Base-by-base conservation (phyloP, 2,888 invertebrate genomes). In the Ectropis crepuscularia region DNA sequence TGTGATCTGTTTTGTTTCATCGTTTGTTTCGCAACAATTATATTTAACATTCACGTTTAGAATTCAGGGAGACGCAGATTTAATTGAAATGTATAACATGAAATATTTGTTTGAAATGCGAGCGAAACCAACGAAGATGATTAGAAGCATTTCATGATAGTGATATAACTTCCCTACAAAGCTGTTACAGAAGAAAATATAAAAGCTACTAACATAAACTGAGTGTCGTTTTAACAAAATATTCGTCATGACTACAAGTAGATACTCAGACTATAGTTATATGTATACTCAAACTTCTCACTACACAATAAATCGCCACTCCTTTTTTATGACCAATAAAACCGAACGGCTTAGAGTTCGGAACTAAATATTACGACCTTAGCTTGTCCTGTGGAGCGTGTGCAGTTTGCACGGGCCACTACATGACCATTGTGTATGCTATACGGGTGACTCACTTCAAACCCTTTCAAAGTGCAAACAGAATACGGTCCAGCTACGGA, bases 401-500 rank as follows among this genome's bases (percentile, higher is more conserved):
- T 73, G 70, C 73, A 65, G 61, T 71, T 72, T 73, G 75, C 76
- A 80, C 78, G 76, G 58, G 58, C 41, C 63, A 69, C 63, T 70
- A 72, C 67, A 57, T 68, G 67, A 66, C 57, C 61, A 63, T 68
- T 68, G 64, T 67, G 69, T 68, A 63, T 65, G 38, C 55, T 68
- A 71, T 76, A 73, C 77, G 43, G 51, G 36, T 60, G 73, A 70
- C 69, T 77, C 75, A 70, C 71, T 76, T 76, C 78, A 79, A 72
- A 74, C 67, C 78, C 79, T 79, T 81, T 76, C 75, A 80, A 76
- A 53, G 57, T 71, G 70, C 73, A 61, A 54, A 61, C 39, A 63
- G 49, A 54, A 49, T 50, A 55, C 53, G 63, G 69, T 60, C 73
- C 65, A 69, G 71, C 77, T 73, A 71, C 73, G 71, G 72, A 80